phyloP scores from a whole-genome alignment of 2,888 invertebrate genomes.

The Julus scanicus region DNA sequence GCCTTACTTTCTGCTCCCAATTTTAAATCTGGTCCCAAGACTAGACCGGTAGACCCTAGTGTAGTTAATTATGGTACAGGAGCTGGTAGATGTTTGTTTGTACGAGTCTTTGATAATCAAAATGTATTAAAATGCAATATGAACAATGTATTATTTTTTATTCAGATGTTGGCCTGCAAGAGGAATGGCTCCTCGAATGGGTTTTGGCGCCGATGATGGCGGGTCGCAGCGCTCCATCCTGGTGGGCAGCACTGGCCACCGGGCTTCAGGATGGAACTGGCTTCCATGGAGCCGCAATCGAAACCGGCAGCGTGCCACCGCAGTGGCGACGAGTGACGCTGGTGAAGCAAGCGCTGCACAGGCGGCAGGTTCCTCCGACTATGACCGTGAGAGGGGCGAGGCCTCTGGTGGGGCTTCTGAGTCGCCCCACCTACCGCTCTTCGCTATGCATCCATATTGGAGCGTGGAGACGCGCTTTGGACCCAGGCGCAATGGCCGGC shows the following conservation, averaged over 20 bases:
- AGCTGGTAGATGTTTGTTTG: no score
- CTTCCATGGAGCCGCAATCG: slow-evolving; percentile 55
- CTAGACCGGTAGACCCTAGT: no score
- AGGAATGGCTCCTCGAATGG: slow-evolving; percentile 53
- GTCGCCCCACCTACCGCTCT: slow-evolving; percentile 52
- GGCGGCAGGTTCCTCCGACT: neutral
- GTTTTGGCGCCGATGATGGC: slow-evolving; percentile 53
- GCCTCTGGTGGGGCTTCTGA: slow-evolving; percentile 22
- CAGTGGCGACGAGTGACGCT: neutral
- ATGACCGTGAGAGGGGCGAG: slow-evolving; percentile 5
- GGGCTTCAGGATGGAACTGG: slow-evolving; percentile 57
- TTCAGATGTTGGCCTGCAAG: slow-evolving; percentile 54
- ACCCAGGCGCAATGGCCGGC: neutral
- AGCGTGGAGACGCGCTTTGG: slow-evolving; percentile 53
- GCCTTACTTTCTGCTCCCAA: no score
- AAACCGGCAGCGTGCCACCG: neutral
- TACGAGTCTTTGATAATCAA: neutral
- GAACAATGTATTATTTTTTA: neutral
- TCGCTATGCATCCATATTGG: slow-evolving; percentile 53
- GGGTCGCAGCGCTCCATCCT: slow-evolving; percentile 55
- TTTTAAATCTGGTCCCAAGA: no score
- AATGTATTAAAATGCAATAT: neutral
- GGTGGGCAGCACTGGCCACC: slow-evolving; percentile 56
- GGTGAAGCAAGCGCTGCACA: neutral
- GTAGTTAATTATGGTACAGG: no score